Base-by-base conservation (phyloP, 2,888 invertebrate species). In the Polyommatus icarus region DNA sequence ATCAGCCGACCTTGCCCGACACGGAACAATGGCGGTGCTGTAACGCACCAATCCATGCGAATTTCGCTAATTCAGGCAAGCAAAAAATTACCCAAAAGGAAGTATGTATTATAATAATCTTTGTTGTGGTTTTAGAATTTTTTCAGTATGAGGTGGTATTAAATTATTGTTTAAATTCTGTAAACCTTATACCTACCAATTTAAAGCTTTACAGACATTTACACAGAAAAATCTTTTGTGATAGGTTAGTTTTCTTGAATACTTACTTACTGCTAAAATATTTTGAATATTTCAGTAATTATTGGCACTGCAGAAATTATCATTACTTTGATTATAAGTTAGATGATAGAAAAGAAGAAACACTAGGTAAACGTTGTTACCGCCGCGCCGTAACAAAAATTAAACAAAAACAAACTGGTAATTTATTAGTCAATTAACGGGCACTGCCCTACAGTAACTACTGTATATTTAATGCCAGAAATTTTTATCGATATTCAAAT, bases 1-100 rank as follows among this genome's bases (percentile, higher is more conserved):
- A 91, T 93, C 93, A 93, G 91, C 89, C 86, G 85, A 84, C 92
- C 92, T 92, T 91, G 90, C 82, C 84, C 84, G 90, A 90, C 87
- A 87, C 92, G 92, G 91, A 92, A 93, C 91, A 91, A 89, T 91
- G 88, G 84, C 83, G 82, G 81, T 77, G 72, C 76, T 78, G 81
- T 83, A 82, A 83, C 81, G 79, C 78, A 77, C 76, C 78, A 79
- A 76, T 81, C 79, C 81, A 80, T 77, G 71, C 79, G 67, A 76
- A 80, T 76, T 78, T 77, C 76, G 76, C 61, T 79, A 78, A 78
- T 76, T 57, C 76, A 75, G 78, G 40, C 20, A 61, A 24, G 59
- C 20, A 59, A n/a, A n/a, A 59, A 24, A 24, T 20, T 1, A 32
- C 6, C 6, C 1, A 67, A 67, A 67, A 67, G 29, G 24, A 61